Conservation (phyloP, 2,113 vertebrate genomes). For the Oostethus manadensis region DNA sequence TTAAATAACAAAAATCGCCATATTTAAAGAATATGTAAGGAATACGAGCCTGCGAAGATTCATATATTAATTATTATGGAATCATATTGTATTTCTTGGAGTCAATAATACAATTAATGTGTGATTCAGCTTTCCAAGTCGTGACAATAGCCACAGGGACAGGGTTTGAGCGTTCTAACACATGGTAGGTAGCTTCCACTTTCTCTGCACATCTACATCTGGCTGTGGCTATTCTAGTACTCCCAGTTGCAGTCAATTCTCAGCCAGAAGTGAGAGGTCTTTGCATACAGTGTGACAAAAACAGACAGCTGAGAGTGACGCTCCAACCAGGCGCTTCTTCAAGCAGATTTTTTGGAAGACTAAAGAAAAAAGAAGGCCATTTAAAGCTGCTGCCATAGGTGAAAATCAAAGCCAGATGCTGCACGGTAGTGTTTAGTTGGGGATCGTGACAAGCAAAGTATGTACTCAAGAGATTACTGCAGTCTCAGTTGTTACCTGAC, state of each 20-base stretch:
- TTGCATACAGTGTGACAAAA: background rate
- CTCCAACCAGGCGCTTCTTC: too few species aligned
- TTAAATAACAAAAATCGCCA: background rate
- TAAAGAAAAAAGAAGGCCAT: too few species aligned
- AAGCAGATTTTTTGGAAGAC: too few species aligned
- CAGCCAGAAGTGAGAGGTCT: background rate
- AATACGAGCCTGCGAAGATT: background rate
- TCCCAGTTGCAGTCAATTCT: background rate
- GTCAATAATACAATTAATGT: background rate
- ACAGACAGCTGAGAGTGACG: background rate
- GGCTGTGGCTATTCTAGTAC: background rate
- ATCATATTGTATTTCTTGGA: background rate
- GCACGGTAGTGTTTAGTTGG: background rate
- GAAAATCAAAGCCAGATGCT: background rate
- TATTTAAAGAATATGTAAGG: background rate
- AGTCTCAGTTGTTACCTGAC: background rate
- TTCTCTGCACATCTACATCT: background rate
- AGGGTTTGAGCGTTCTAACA: background rate
- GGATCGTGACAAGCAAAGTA: background rate
- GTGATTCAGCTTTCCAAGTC: background rate
- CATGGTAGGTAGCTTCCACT: background rate
- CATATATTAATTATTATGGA: too few species aligned
- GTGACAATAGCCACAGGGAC: background rate
- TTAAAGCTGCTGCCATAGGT: background rate
- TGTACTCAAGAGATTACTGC: background rate